A percentile compares a stretch with the other conserved stretches of the same genome.
These are phyloP conservation scores for Podarcis raffonei DNA, from an alignment of 2,113 vertebrate genomes.

Conservation along the genomic window DNA sequence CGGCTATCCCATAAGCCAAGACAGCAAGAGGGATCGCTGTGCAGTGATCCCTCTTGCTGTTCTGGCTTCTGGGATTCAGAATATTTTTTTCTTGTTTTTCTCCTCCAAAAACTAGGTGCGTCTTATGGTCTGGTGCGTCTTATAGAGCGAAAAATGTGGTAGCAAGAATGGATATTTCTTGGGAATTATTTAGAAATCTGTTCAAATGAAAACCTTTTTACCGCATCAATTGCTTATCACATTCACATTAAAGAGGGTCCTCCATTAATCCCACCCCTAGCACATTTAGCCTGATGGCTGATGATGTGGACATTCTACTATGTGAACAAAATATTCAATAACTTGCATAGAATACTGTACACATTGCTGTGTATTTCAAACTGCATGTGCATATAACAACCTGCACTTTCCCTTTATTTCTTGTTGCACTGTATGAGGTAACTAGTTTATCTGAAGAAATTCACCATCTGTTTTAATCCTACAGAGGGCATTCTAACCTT, in stretches of 20 bases:
- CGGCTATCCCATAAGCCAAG: no score
- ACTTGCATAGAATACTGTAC: background rate
- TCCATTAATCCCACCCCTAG: background rate
- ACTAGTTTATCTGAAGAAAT: background rate
- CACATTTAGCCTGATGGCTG: background rate
- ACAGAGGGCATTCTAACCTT: slow-evolving; percentile 78
- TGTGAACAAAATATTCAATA: background rate
- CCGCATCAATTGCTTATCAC: background rate
- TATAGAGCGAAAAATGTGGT: no score
- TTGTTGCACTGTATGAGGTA: background rate
- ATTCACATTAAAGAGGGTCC: background rate
- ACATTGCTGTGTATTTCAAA: background rate
- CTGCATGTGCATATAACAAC: slow-evolving; percentile 1
- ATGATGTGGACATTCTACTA: background rate
- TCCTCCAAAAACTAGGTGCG: no score
- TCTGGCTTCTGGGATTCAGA: no score
- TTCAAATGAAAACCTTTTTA: background rate
- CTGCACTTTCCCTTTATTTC: slow-evolving; percentile 10
- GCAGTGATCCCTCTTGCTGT: no score
- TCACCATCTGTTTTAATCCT: slow-evolving; percentile 59
- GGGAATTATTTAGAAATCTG: background rate
- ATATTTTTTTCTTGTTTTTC: no score
- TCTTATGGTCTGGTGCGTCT: no score
- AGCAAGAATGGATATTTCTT: background rate
- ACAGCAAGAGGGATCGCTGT: no score